Evolutionary conservation across 1,140 invertebrate genomes (phyloP), one percentile per base, ranked within the genome.

Genomic region (Aphelinus certus): DNA sequence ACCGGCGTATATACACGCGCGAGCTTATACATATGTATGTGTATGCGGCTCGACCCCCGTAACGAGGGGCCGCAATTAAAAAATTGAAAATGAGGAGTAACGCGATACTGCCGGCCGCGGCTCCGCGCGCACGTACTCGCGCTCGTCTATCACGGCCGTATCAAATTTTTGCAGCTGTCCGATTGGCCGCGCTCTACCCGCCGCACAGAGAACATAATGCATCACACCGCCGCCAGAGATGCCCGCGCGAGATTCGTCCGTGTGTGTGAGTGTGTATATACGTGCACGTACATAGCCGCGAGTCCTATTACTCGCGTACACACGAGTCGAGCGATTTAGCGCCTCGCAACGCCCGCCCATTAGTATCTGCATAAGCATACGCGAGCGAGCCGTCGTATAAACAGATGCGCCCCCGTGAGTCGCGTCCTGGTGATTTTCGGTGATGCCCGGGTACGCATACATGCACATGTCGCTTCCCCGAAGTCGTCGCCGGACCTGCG

Each of bases 251-350:
- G 4, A 53, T 53, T 53, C 51, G 51, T 9, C 9, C 51, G 0
- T 53, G 9, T 9, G 51, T 53, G 51, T 53, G 9, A 6, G 9
- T 53, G 51, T 53, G 51, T 53, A 53, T 53, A 53, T 53, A 53
- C 9, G 51, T 53, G 51, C 51, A 53, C 51, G 51, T 53, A 53
- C 9, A 53, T 26, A 26, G 26, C 26, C 26, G 46, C 61, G 71
- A 62, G 56, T 67, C 71, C 67, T 73, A 73, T 73, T 73, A 67
- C 71, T 63, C 10, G 71, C 62, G 62, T 66, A 51, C 66, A 48
- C 66, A 26, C 56, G 10, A 48, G 43, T 47, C 3, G 45, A 53
- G 61, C 63, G 71, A 73, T 73, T 73, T 73, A 67, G 7, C 71
- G 43, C 65, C 58, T 72, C 46, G 9, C 71, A 2, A 26, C 56